Percentiles rank a stretch among this genome's conserved stretches.
These are phyloP conservation scores for Craterocephalus amniculus DNA, from an alignment of 2,797 vertebrate genomes.

Conservation along the genomic window DNA sequence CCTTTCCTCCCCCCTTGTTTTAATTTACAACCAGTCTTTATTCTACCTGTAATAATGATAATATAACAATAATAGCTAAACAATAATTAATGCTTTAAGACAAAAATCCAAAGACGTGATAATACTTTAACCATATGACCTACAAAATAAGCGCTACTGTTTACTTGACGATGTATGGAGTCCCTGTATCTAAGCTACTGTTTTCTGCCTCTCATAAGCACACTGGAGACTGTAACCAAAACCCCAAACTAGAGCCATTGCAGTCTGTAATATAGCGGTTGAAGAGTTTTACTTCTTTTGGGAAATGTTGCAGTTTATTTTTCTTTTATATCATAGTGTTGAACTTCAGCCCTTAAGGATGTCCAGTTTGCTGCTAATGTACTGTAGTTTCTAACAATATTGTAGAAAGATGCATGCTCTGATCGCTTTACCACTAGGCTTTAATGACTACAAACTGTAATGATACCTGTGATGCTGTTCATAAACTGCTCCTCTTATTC, in stretches of 20 bases:
- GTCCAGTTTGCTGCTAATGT: conserved; percentile 94
- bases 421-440: conserved; percentile 89
- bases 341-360: conserved; percentile 89
- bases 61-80: conserved; percentile 86
- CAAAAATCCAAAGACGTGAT: conserved; percentile 99
- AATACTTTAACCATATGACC: conserved; percentile 95
- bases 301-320: conserved; percentile 81
- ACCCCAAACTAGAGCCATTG: conserved; percentile 90
- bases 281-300: conserved; percentile 85
- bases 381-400: conserved; percentile 87
- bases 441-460: conserved; percentile 91
- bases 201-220: conserved; percentile 93
- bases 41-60: conserved; percentile 87
- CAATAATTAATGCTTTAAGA: conserved; percentile 99
- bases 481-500: conserved; percentile 79
- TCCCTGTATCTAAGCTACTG: conserved; percentile 92
- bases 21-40: conserved; percentile 80
- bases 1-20: conserved; percentile 69
- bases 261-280: conserved; percentile 88
- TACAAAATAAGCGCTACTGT: conserved; percentile 97
- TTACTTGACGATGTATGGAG: conserved; percentile 97
- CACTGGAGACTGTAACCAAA: conserved; percentile 92
- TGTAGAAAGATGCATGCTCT: conserved; percentile 90
- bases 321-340: conserved; percentile 79
- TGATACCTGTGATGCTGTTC: conserved; percentile 83